Conservation (phyloP, 2,797 vertebrate species). For the Sebastes baramenuke region DNA sequence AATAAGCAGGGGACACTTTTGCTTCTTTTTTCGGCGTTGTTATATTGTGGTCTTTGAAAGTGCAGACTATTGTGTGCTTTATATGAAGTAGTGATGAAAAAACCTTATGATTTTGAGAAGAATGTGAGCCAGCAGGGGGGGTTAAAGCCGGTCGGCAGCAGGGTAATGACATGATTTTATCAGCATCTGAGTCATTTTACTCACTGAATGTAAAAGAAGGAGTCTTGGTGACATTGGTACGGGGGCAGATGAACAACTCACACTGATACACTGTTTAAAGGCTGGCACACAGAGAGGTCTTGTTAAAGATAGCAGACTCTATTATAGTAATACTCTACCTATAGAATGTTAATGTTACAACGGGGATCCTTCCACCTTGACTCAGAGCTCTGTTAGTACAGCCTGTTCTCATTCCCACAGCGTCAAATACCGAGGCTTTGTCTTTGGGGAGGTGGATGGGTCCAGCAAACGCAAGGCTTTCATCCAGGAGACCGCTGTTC, state of each 20-base stretch:
- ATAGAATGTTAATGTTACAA: background rate
- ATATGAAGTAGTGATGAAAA: conserved; percentile 15
- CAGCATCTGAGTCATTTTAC: conserved; percentile 19
- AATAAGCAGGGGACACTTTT: conserved; percentile 21
- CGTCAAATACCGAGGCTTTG: too few relatives aligned
- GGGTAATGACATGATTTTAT: conserved; percentile 30
- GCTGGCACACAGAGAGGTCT: background rate
- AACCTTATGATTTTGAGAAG: background rate
- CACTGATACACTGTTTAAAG: conserved; percentile 4
- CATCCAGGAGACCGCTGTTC: too few relatives aligned
- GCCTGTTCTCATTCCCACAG: too few relatives aligned
- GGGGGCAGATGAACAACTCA: conserved; percentile 1
- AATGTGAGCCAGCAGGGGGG: conserved; percentile 1
- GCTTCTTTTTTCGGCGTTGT: conserved; percentile 21
- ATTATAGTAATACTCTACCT: background rate
- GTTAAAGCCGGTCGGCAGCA: background rate
- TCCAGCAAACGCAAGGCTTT: too few relatives aligned
- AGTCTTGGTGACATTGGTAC: background rate
- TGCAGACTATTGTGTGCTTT: background rate
- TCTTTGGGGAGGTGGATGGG: too few relatives aligned
- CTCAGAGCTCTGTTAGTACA: background rate
- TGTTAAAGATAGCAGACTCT: background rate
- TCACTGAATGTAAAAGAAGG: conserved; percentile 24
- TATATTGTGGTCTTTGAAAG: conserved; percentile 15
- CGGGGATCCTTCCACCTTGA: background rate